phyloP scores from a whole-genome alignment of 1,140 invertebrate genomes.

The Sarcophaga peregrina region DNA sequence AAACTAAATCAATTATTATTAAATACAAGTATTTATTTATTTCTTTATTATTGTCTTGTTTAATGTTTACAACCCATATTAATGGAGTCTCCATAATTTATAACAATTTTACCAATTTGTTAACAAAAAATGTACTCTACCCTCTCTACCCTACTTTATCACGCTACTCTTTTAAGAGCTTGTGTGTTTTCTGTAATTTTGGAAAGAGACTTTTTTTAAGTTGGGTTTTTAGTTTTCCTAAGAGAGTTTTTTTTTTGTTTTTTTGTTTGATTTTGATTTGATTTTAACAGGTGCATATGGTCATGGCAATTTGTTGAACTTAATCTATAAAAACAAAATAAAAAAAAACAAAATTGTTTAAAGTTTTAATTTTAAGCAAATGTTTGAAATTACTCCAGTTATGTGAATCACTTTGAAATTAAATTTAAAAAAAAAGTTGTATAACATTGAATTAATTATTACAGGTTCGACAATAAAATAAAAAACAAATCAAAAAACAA shows the following conservation, averaged over 20 bases:
- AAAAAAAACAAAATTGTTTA: neutral
- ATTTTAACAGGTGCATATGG: slow-evolving; percentile 6
- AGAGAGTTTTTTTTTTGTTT: neutral
- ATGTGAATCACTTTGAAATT: neutral
- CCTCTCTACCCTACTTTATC: neutral
- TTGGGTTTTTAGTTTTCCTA: too few species aligned
- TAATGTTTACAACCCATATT: slow-evolving; percentile 18
- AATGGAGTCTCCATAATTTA: neutral
- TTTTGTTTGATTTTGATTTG: neutral
- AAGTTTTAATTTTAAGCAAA: neutral
- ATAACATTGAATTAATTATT: slow-evolving; percentile 23
- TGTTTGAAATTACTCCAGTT: neutral
- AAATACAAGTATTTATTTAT: too few species aligned
- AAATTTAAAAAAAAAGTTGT: neutral
- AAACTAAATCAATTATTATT: too few species aligned
- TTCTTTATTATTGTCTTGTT: neutral
- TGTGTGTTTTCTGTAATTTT: neutral
- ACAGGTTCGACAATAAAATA: neutral
- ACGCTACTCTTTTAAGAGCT: neutral
- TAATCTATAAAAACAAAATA: neutral
- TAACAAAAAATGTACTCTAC: neutral
- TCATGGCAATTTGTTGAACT: slow-evolving; percentile 23
- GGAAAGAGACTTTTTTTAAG: neutral
- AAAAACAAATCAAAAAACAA: too few species aligned
- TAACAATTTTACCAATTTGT: neutral